These are phyloP conservation scores for Chalcosyrphus nemorum DNA, from an alignment of 2,888 invertebrate genomes.

Conservation along the genomic window DNA sequence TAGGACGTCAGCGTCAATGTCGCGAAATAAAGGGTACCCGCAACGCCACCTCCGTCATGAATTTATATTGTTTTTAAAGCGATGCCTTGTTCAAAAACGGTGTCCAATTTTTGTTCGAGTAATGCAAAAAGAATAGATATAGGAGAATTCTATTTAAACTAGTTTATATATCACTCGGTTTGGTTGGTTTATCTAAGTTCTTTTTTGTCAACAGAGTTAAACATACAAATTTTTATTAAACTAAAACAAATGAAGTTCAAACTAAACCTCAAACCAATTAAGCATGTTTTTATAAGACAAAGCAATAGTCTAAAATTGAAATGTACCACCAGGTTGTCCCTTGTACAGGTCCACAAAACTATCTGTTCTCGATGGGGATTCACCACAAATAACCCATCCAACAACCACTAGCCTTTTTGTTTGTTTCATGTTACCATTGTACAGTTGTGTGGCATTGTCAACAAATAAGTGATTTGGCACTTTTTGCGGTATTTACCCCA, in stretches of 20 bases:
- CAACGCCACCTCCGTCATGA: too few relatives aligned
- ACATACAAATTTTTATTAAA: too few relatives aligned
- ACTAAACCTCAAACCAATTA: background rate
- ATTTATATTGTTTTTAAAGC: too few relatives aligned
- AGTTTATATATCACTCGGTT: too few relatives aligned
- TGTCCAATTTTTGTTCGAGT: too few relatives aligned
- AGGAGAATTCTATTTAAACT: too few relatives aligned
- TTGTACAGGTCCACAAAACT: background rate
- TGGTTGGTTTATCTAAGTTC: too few relatives aligned
- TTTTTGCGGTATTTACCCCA: background rate
- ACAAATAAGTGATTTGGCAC: background rate
- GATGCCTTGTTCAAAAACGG: too few relatives aligned
- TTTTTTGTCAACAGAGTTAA: too few relatives aligned
- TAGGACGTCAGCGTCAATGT: too few relatives aligned
- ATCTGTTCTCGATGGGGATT: slow-evolving; percentile 2
- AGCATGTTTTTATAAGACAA: background rate
- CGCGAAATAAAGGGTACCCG: too few relatives aligned
- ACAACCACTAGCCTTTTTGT: slow-evolving; percentile 2
- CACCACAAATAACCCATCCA: background rate
- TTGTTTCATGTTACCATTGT: background rate
- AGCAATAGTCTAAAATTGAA: background rate
- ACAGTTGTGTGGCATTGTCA: background rate
- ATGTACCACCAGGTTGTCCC: slow-evolving; percentile 5
- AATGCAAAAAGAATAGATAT: too few relatives aligned
- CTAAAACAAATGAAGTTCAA: background rate